Evolutionary conservation across 1,140 invertebrate species (phyloP).

Genomic region (Drosophila tristis): DNA sequence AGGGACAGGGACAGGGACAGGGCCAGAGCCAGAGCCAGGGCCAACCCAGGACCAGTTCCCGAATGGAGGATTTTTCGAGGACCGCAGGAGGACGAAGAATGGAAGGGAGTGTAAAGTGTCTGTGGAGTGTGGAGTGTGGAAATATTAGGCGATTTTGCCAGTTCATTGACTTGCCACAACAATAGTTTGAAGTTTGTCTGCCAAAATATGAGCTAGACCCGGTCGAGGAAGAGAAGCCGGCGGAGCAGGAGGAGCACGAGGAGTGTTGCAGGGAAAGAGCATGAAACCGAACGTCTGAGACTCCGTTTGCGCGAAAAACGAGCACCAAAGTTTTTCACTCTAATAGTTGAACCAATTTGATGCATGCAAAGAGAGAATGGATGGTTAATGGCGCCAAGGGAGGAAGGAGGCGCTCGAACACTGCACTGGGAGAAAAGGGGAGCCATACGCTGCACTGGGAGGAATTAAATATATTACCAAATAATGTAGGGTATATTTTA

Average conservation of each 20-base stretch:
- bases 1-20: conserved; percentile 16
- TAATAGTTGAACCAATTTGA: conserved; percentile 43
- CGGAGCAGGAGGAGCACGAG: background rate
- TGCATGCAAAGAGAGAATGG: conserved; percentile 30
- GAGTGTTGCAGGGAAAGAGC: background rate
- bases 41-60: background rate
- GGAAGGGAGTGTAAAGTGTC: conserved; percentile 32
- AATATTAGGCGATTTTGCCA: conserved; percentile 81
- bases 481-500: too few relatives aligned
- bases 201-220: conserved; percentile 66
- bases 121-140: conserved; percentile 45
- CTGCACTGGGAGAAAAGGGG: conserved; percentile 14
- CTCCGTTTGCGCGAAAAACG: background rate
- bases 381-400: too few relatives aligned
- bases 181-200: conserved; percentile 82
- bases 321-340: conserved; percentile 34
- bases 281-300: too few relatives aligned
- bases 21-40: conserved; percentile 6
- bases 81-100: background rate
- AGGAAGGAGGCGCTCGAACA: too few relatives aligned
- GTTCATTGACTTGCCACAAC: conserved; percentile 80
- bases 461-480: too few relatives aligned
- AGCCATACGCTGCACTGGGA: too few relatives aligned
- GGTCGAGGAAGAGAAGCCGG: conserved; percentile 3
- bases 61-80: background rate